phyloP scores from a whole-genome alignment of 92 coral and sea anemone species.

The Epizoanthus ramosus region DNA sequence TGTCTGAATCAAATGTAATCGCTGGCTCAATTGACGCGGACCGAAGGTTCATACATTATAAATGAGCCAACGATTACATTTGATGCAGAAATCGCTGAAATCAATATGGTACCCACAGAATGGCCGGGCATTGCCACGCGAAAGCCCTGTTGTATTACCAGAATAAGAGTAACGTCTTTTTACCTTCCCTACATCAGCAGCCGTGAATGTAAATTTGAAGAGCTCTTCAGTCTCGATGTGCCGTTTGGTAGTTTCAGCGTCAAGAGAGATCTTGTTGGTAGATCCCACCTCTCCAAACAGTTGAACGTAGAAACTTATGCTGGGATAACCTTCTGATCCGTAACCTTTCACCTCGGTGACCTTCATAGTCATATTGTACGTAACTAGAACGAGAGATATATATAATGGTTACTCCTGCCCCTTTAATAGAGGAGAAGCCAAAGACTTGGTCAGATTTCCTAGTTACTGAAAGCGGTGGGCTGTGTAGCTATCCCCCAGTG shows the following conservation, averaged over 20 bases:
- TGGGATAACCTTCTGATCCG: constrained; percentile 55
- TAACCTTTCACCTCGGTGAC: constrained; percentile 54
- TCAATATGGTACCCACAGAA: no score
- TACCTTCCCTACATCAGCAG: constrained; percentile 72
- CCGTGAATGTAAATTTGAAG: constrained; percentile 53
- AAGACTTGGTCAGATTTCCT: not conserved
- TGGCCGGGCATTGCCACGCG: no score
- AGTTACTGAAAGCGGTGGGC: no score
- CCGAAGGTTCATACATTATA: no score
- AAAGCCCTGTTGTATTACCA: no score
- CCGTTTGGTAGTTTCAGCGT: constrained; percentile 47
- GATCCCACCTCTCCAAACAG: constrained; percentile 69
- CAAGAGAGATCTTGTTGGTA: constrained; percentile 60
- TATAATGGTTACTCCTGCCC: not conserved
- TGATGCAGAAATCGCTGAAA: no score
- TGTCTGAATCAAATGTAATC: no score
- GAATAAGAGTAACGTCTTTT: not conserved
- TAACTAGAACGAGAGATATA: constrained; percentile 29
- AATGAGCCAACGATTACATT: no score
- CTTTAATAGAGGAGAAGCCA: not conserved
- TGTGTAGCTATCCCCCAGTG: no score
- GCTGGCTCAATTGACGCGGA: no score
- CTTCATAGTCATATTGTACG: constrained; percentile 53
- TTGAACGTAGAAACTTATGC: constrained; percentile 57
- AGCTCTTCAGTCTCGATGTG: constrained; percentile 24